Evolutionary conservation across 2,113 vertebrate genomes (phyloP).

Genomic region (Ascaphus truei): DNA sequence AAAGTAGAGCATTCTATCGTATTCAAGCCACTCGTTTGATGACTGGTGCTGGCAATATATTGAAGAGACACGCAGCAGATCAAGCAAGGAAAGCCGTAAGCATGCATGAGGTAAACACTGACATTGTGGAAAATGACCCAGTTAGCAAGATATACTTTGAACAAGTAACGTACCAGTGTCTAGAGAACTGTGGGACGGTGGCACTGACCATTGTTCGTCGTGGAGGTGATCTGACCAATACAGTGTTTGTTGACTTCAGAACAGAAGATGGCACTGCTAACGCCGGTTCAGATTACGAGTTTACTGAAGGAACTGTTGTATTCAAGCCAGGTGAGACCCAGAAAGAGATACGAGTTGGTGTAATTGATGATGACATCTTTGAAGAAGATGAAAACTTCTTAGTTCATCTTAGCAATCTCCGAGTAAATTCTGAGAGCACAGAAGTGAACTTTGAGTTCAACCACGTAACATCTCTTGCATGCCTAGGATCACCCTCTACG

Average conservation of each 20-base stretch:
- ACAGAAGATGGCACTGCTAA: constrained; percentile 93
- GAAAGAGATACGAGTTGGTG: constrained; percentile 85
- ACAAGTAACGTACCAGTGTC: constrained; percentile 83
- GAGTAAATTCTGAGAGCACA: constrained; percentile 58
- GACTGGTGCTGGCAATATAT: constrained; percentile 86
- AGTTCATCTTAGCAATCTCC: constrained; percentile 85
- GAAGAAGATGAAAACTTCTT: constrained; percentile 95
- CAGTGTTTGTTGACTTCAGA: constrained; percentile 77
- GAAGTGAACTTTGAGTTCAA: constrained; percentile 63
- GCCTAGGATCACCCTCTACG: constrained; percentile 74
- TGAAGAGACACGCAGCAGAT: constrained; percentile 86
- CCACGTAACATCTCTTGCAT: constrained; percentile 58
- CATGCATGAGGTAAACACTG: constrained; percentile 76
- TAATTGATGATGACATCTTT: constrained; percentile 93
- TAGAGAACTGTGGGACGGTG: constrained; percentile 91
- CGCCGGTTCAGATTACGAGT: constrained; percentile 86
- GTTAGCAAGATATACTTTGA: constrained; percentile 86
- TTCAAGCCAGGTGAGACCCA: constrained; percentile 89
- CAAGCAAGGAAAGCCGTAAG: constrained; percentile 84
- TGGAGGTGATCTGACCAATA: constrained; percentile 78
- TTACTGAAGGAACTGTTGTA: constrained; percentile 77
- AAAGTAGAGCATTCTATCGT: constrained; percentile 90
- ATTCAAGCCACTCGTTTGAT: constrained; percentile 91
- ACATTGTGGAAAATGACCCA: constrained; percentile 62
- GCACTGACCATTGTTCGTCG: constrained; percentile 77